These are phyloP conservation scores for Sylvilagus bachmani DNA, from an alignment of 2,113 vertebrate species.

Conservation along the genomic window DNA sequence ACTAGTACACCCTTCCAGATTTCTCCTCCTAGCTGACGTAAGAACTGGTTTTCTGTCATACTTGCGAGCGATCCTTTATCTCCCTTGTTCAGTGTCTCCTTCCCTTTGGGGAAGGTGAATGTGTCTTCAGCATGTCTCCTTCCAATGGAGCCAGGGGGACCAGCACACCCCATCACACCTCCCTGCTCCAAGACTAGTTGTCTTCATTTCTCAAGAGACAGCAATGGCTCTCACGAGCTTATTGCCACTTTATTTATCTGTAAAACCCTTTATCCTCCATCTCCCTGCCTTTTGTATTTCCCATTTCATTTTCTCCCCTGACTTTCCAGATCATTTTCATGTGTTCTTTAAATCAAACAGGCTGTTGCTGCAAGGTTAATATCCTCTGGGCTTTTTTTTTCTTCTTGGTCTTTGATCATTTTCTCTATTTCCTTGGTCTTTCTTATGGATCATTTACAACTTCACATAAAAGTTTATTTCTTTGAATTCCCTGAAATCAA, in stretches of 20 bases:
- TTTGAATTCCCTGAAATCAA: conserved; percentile 68
- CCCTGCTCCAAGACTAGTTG: not conserved
- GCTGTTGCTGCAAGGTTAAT: conserved; percentile 79
- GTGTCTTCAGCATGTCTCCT: not conserved
- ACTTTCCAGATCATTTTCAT: conserved; percentile 60
- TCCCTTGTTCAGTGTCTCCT: not conserved
- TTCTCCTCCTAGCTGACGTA: conserved; percentile 11
- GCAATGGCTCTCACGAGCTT: conserved; percentile 8
- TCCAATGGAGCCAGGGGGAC: not conserved
- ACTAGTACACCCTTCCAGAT: not conserved
- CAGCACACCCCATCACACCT: not conserved
- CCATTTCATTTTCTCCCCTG: conserved; percentile 69
- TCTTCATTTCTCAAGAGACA: conserved; percentile 67
- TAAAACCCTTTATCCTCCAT: conserved; percentile 76
- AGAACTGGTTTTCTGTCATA: not conserved
- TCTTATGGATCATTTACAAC: conserved; percentile 70
- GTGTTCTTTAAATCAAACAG: conserved; percentile 64
- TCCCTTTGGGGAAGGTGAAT: conserved; percentile 29
- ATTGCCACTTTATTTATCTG: conserved; percentile 69
- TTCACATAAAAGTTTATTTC: conserved; percentile 80
- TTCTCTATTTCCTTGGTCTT: conserved; percentile 61
- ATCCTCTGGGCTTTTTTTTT: conserved; percentile 12
- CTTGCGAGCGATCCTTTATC: not conserved
- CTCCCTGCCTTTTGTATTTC: conserved; percentile 57
- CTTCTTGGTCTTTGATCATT: conserved; percentile 61